Evolutionary conservation across 2,888 invertebrate genomes (phyloP).

Genomic region (Callyntrura guangdongensis): DNA sequence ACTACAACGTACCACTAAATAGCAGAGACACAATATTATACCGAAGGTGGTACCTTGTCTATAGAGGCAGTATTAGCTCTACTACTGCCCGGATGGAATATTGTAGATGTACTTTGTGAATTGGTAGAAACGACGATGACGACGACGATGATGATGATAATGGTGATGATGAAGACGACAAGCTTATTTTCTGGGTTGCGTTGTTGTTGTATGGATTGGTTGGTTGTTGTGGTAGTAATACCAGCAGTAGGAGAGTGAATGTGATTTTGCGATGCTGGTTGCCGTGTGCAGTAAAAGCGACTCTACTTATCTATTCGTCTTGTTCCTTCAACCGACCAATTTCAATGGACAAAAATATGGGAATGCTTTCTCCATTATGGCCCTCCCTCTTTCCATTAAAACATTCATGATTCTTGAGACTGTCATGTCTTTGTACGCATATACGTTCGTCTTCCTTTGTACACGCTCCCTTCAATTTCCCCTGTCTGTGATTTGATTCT

Average conservation of each 20-base stretch:
- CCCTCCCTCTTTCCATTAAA: neutral
- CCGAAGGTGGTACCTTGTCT: neutral
- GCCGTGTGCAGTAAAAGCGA: constrained; percentile 6
- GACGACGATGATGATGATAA: neutral
- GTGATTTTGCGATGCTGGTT: neutral
- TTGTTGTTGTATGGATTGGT: neutral
- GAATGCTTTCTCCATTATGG: neutral
- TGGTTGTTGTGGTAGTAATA: neutral
- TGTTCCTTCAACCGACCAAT: constrained; percentile 37
- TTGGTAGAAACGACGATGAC: neutral
- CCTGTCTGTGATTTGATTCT: constrained; percentile 19
- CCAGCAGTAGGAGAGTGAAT: neutral
- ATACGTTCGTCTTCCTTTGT: neutral
- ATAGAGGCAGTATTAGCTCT: neutral
- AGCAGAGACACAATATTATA: neutral
- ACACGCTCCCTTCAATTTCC: neutral
- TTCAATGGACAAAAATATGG: constrained; percentile 34
- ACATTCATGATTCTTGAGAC: constrained; percentile 6
- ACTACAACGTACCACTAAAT: neutral
- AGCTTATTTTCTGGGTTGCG: constrained; percentile 18
- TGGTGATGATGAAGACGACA: constrained; percentile 34
- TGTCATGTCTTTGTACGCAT: neutral
- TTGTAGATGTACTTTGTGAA: neutral
- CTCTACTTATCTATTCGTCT: constrained; percentile 35
- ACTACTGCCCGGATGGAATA: too few species aligned